Evolutionary conservation across 2,888 invertebrate genomes (phyloP).

Genomic region (Meganola albula): DNA sequence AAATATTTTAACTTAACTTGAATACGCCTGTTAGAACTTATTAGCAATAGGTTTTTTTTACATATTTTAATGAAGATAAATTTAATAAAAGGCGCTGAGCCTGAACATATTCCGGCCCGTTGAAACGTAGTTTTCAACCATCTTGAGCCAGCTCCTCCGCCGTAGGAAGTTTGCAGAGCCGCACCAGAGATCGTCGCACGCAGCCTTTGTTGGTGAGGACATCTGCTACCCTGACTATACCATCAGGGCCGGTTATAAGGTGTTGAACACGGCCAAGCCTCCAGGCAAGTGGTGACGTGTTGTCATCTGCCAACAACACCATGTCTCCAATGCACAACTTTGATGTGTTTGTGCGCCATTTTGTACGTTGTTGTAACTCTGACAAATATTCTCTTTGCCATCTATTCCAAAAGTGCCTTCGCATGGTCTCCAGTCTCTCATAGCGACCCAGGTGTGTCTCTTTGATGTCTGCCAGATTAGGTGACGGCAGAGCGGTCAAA

Average conservation of each 20-base stretch:
- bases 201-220: conserved; percentile 6
- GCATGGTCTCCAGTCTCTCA: conserved; percentile 8
- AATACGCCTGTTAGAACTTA: no score
- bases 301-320: conserved; percentile 18
- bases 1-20: no score
- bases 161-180: conserved; percentile 7
- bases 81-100: no score
- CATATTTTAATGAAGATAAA: no score
- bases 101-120: conserved; percentile 1
- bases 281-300: conserved; percentile 5
- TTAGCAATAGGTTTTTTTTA: no score
- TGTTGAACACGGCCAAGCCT: conserved; percentile 4
- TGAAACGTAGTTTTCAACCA: conserved; percentile 5
- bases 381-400: conserved; percentile 21
- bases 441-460: conserved; percentile 6
- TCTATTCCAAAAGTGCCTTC: conserved; percentile 19
- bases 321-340: conserved; percentile 14
- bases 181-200: conserved; percentile 7
- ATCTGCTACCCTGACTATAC: conserved; percentile 7
- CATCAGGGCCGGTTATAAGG: conserved; percentile 2
- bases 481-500: not conserved
- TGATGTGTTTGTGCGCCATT: conserved; percentile 20
- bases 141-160: conserved; percentile 4
- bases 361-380: conserved; percentile 27
- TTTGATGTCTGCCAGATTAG: not conserved